Evolutionary conservation across 2,888 invertebrate species (phyloP).

Genomic region (Drosophila mercatorum): DNA sequence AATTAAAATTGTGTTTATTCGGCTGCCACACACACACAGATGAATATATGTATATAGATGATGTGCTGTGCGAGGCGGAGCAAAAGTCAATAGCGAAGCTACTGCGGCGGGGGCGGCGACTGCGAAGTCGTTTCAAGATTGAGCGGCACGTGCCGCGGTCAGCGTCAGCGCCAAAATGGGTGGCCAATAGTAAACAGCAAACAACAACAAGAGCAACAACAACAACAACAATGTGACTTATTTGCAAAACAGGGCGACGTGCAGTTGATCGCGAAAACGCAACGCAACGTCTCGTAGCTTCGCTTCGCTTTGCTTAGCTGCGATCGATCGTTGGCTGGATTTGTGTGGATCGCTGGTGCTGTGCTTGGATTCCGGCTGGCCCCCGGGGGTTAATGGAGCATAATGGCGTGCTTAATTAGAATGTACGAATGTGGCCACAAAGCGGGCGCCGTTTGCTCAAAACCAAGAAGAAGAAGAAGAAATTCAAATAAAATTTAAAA

Average conservation of each 20-base stretch:
- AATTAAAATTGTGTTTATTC: conserved; percentile 42
- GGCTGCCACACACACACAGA: conserved; percentile 5
- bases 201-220: conserved; percentile 18
- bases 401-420: conserved; percentile 70
- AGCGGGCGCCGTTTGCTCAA: conserved; percentile 20
- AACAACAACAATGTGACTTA: conserved; percentile 32
- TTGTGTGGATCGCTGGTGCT: conserved; percentile 15
- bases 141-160: conserved; percentile 74
- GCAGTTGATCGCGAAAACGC: conserved; percentile 75
- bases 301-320: not conserved
- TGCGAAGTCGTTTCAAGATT: conserved; percentile 60
- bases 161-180: conserved; percentile 56
- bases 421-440: conserved; percentile 40
- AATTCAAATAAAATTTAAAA: not conserved
- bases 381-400: conserved; percentile 73
- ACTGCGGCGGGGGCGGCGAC: conserved; percentile 31
- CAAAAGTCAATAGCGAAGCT: conserved; percentile 54
- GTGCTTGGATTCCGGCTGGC: conserved; percentile 21
- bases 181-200: conserved; percentile 57
- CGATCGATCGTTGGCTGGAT: conserved; percentile 42
- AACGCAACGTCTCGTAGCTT: conserved; percentile 30
- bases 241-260: conserved; percentile 67
- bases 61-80: conserved; percentile 37
- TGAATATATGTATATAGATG: not conserved
- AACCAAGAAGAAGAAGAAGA: not conserved